Evolutionary conservation across 2,797 vertebrate species (phyloP), one percentile per base, ranked within the genome.

Genomic region (Tiaroga cobitis): DNA sequence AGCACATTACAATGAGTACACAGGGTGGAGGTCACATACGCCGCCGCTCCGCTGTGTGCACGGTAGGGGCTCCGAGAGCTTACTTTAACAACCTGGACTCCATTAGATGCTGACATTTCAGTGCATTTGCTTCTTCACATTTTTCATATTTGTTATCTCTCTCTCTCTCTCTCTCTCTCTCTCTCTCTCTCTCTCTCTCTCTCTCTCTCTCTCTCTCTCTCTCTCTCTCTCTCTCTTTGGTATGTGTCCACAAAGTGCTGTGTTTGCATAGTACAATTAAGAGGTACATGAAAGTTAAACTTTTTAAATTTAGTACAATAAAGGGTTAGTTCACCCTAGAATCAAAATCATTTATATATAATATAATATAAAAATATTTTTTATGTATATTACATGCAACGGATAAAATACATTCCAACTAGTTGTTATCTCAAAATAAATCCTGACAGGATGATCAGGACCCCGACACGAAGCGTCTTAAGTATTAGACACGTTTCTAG

Each of bases 1-100:
- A 49, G 83, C 86, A 88, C 88, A 88, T 89, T 89, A 87, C 82
- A 73, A 77, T 87, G 85, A 84, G 72, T 76, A 78, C 78, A 61
- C 51, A 46, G 82, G 72, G 68, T 86, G 76, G 87, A 87, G 90
- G 88, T 90, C 88, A 78, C 59, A 34, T 74, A 80, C 69, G 15
- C 83, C 41, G 39, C 68, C n/a, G 87, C 67, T 83, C 81, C 49
- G 2, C 82, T 73, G 85, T 76, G 86, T 51, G 51, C 46, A 69
- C 80, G 10, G 76, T 81, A 77, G 67, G 86, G 74, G 54, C 69
- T 85, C 70, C 59, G 82, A 84, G 76, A 73, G 80, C 87, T 81
- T 88, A 85, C 61, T 82, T 75, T 59, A 86, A 78, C 80, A 85
- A 73, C 76, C 80, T 54, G 69, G 59, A 80, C 86, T 82, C 83